Evolutionary conservation across 2,797 vertebrate species (phyloP), one percentile per base, ranked within the genome.

Genomic region (Anolis apletophallus): DNA sequence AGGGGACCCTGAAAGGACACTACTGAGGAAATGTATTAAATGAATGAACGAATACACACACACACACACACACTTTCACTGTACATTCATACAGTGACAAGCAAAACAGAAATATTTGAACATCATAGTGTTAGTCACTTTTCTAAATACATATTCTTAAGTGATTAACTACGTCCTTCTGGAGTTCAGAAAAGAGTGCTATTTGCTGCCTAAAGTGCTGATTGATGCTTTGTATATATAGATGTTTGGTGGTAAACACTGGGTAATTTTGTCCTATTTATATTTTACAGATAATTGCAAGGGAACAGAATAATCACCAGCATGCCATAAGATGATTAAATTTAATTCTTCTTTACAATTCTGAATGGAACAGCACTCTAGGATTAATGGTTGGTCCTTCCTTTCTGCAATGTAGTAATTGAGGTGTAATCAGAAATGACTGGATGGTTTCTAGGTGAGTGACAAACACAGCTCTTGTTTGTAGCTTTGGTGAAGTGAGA

Each of bases 391-490:
- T 81, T 36, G 34, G 59, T 40, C 86, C 89, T 89, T 90, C 79
- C 88, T 90, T 91, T 86, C 90, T 87, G 74, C 36, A 86, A 77
- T 11, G 34, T 34, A 83, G 67, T 76, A 54, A 85, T 55, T 81
- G 79, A 88, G 86, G 85, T 88, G 79, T 55, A 86, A 86, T 84
- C 32, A 84, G 81, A 91, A 88, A 87, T 54, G n/a, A 69, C 86
- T 11, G 13, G 1, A 52, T 50, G 81, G 1, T 88, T 90, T 79
- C 84, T 68, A 55, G 17, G 16, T 0, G 0, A 84, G 85, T 74
- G 12, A 72, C 0, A 12, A 91, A 78, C 72, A 81, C 85, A 69
- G 78, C 73, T 89, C 90, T 78, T 80, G 40, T 8, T 19, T 1
- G 55, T 3, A 75, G 85, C 46, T 90, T 21, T 86, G 85, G 86